Evolutionary conservation across 2,888 invertebrate species (phyloP), one percentile per base, ranked within the genome.

Genomic region (Aporophyla lueneburgensis): DNA sequence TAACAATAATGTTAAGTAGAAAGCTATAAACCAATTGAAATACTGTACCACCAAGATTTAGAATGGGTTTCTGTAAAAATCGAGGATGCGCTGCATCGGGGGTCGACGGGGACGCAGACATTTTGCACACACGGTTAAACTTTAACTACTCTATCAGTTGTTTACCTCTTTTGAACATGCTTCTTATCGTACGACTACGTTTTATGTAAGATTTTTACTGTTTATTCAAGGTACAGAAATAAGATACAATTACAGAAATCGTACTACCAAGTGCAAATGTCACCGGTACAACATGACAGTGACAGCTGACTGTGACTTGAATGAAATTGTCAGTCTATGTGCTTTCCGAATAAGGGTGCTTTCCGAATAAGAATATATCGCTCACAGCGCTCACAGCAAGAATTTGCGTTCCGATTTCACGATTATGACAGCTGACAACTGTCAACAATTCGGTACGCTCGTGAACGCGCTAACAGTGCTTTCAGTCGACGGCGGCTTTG

Each of bases 11-110:
- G 27, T 43, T 33, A 71, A 16, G 59, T 19, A 61, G 51, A 43
- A 58, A 21, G n/a, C 53, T 63, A 76, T 46, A 65, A 84, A 62
- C 61, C 56, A 78, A 80, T 73, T 65, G 62, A 68, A 86, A 92
- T 95, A 95, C 94, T 91, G 88, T 95, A 96, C 95, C 95, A 85
- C 91, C 88, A 83, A 83, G 78, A 82, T 88, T 88, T 84, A 84
- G 58, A 66, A 87, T 81, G 16, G 92, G 91, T 90, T 92, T 94
- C 83, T 87, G 84, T 89, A 85, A 83, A 90, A 95, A 96, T 78
- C 96, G 93, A 56, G 95, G 94, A 86, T 96, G 95, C 7, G 92
- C 94, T 61, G 95, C 94, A 81, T 96, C 96, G 54, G 89, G 89
- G n/a, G 86, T 81, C 76, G 86, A 88, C 69, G 89, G 89, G 82